Evolutionary conservation across 2,113 vertebrate genomes (phyloP), one percentile per base, ranked within the genome.

Genomic region (Chaenogobius annularis): DNA sequence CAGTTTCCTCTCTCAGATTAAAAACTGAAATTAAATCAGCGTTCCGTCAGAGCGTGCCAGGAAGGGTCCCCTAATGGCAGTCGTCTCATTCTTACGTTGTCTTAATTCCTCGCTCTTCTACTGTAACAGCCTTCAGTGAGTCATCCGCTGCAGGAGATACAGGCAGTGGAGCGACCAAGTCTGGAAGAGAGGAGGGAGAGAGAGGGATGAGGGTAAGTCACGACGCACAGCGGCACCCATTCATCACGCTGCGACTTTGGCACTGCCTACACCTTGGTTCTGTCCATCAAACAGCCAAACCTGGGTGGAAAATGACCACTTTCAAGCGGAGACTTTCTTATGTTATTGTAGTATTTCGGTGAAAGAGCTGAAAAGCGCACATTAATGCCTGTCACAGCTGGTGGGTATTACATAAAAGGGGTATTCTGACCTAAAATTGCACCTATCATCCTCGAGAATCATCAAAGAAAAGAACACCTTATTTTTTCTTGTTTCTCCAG

Each of bases 11-110:
- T 77, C 77, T 82, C 78, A 80, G 87, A 88, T 92, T 79, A 88
- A 87, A 90, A 85, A 74, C 31, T 67, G 69, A 79, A 90, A 90
- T 92, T 83, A 75, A 90, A 90, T 90, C 81, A 90, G 83, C 74
- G 50, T 75, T 75, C 84, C 85, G 83, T 86, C 78, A 58, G 50
- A 3, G 84, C 40, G 14, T 75, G 80, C 71, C 6, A 54, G 64
- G 69, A 73, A 80, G 73, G 77, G 77, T 85, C 83, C 81, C 58
- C 76, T 89, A 84, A 86, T 83, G 85, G 84, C 81, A 68, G 74
- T 40, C 78, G 64, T 68, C 70, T 82, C 66, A 44, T 73, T 82
- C 73, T 80, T 75, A 81, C 80, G 64, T 89, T 85, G 78, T 70
- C 83, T 83, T 87, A 88, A 88, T 86, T 81, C 78, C 52, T 26